Evolutionary conservation across 1,140 invertebrate species (phyloP), one percentile per base, ranked within the genome.

Genomic region (Aphidius ervi): DNA sequence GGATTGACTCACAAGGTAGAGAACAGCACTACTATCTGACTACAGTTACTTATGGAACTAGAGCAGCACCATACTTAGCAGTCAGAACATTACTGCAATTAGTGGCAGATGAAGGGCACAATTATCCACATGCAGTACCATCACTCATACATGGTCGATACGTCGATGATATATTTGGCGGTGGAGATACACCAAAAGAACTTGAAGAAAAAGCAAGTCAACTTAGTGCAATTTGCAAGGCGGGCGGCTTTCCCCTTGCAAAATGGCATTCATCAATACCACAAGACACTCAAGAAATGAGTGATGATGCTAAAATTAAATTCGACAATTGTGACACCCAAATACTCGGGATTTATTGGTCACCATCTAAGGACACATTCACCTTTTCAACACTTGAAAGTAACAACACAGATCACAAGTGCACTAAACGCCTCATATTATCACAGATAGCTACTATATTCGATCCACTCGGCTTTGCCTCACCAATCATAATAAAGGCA

Each of bases 41-140:
- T 2, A 48, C 31, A 4, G 46, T 58, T 7, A 47, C 56, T 8
- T 75, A 71, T 53, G 74, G 74, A 70, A 70, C 79, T 64, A 71
- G 73, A 70, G 46, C 31, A 46, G 31, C 45, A 16, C 37, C 37
- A n/a, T 55, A 6, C 20, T 45, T 45, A 9, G 5, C 74, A 1
- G 63, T 72, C 5, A 61, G 72, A 20, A 64, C 49, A 4, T 49
- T 78, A 10, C 56, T 61, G 40, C 67, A 76, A 63, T 54, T 76
- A 9, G 69, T 63, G 2, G 31, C 46, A 9, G 67, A 74, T 41
- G 58, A 71, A 53, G 58, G 41, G n/a, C 9, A 23, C 3, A 53
- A 62, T 6, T 58, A 46, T 63, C 72, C 70, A 5, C 46, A 46
- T 10, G 52, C 59, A 47, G n/a, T 55, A 40, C 9, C 16, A n/a